Conservation (phyloP, 2,888 invertebrate species). For the Pheosia gnoma region DNA sequence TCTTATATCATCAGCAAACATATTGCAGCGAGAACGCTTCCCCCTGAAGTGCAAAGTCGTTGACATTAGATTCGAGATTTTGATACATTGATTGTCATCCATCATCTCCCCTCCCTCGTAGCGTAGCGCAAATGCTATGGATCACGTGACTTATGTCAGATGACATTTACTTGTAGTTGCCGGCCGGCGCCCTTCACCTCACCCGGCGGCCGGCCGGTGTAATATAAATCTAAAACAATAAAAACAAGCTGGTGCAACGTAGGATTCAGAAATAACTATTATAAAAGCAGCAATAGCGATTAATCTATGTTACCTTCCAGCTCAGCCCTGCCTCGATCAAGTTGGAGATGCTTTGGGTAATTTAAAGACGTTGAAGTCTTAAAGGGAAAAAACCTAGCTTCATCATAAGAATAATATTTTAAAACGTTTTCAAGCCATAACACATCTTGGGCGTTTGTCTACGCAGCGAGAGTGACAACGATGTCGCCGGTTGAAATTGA, state of each 20-base stretch:
- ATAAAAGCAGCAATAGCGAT: constrained; percentile 10
- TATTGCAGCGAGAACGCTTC: constrained; percentile 4
- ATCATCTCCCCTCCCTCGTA: constrained; percentile 13
- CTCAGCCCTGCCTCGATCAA: constrained; percentile 11
- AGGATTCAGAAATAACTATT: constrained; percentile 4
- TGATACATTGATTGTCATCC: constrained; percentile 15
- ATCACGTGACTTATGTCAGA: constrained; percentile 57
- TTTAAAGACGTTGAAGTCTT: not conserved
- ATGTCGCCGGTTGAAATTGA: constrained; percentile 51
- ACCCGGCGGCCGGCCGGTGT: constrained; percentile 46
- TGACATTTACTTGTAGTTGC: constrained; percentile 34
- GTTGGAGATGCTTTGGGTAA: constrained; percentile 9
- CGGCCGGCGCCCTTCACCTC: constrained; percentile 44
- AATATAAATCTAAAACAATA: constrained; percentile 28
- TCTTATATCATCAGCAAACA: constrained; percentile 27
- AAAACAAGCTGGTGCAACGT: constrained; percentile 6
- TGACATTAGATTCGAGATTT: constrained; percentile 15
- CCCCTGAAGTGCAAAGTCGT: constrained; percentile 10
- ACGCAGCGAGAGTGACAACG: constrained; percentile 54
- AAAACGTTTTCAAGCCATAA: constrained; percentile 22
- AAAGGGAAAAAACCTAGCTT: not conserved
- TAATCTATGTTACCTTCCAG: constrained; percentile 3
- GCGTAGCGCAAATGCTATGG: constrained; percentile 19
- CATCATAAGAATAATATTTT: not conserved
- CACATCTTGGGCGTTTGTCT: constrained; percentile 57